Base-by-base conservation (phyloP, 2,888 invertebrate species). In the Dolomedes plantarius region DNA sequence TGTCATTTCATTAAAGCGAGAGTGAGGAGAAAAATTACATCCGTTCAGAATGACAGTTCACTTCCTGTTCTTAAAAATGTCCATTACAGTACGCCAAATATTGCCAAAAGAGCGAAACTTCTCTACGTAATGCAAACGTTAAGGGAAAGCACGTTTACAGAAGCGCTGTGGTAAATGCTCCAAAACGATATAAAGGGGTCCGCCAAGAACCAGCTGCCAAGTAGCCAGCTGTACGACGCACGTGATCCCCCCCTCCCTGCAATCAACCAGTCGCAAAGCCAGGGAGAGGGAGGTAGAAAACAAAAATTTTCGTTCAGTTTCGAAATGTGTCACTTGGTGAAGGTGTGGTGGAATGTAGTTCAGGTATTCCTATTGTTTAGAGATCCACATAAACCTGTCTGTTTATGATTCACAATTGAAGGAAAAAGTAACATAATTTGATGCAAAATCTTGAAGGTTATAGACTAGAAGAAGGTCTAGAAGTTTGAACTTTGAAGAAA, bases 171-270 rank as follows among this genome's bases (percentile, higher is more conserved):
- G 56, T 56, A 23, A 56, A 23, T 46, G 46, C 46, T 56, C 56
- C 5, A 56, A 56, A 56, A 11, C 41, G 41, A 16, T 16, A 46
- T 9, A 46, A 46, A 46, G 56, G 56, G 23, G 23, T 11, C 56
- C 16, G 56, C 56, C 5, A 56, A 56, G 23, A 56, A 56, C 69
- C 82, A 82, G 75, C 82, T 82, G 82, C 82, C 75, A 41, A 71
- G 50, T 64, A 75, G 67, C 68, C 72, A 72, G 65, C 71, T 75
- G 75, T 64, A 41, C 28, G 19, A 31, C 56, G 68, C 74, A 75
- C 81, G 56, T 75, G 74, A 75, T 19, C 36, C 11, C 9, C 36
- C 9, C 11, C 19, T 56, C 56, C 19, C 19, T 23, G 5, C 7
- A n/a, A 56, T 46, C 41, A 46, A 16, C 41, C 41, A 13, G 6